Evolutionary conservation across 2,888 invertebrate species (phyloP), one percentile per base, ranked within the genome.

Genomic region (Noctua comes): DNA sequence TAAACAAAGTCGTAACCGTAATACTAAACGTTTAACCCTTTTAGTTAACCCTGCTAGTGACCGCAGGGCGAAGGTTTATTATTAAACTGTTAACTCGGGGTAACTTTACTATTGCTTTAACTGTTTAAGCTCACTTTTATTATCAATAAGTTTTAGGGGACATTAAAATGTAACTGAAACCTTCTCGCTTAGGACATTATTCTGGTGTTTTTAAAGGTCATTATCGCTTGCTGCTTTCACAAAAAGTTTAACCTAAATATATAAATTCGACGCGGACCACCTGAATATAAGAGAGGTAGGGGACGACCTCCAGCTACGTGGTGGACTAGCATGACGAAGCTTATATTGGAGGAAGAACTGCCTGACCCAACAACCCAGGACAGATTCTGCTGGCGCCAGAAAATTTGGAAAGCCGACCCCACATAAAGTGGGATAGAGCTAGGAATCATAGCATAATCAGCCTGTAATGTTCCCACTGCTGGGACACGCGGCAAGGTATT

Each of bases 41-140:
- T 86, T 77, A 85, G 84, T 85, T 88, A 86, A 84, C 89, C 88
- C 88, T 83, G 77, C 85, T 27, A 85, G 90, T 89, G 90, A 91
- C 90, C 90, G 84, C 86, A 85, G 80, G 85, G 82, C 76, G 73
- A 89, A 86, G 84, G 89, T 88, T 88, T 89, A 90, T 89, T 88
- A 88, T 84, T 81, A 88, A 89, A 89, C 91, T 90, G 89, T 91
- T 90, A 89, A 90, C 84, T 77, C 68, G 80, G 88, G 87, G 81
- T 85, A 84, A 86, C 85, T 89, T 88, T 89, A 91, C 86, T 87
- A 86, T 85, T 80, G 85, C 81, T 66, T 21, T 79, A 71, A 88
- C 77, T 62, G 77, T 76, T 82, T 82, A 83, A 73, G 76, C 66
- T 72, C 64, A 70, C 66, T 86, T 88, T 88, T 88, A 86, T 81